Base-by-base conservation (phyloP, 2,888 invertebrate species). In the Thumatha senex region DNA sequence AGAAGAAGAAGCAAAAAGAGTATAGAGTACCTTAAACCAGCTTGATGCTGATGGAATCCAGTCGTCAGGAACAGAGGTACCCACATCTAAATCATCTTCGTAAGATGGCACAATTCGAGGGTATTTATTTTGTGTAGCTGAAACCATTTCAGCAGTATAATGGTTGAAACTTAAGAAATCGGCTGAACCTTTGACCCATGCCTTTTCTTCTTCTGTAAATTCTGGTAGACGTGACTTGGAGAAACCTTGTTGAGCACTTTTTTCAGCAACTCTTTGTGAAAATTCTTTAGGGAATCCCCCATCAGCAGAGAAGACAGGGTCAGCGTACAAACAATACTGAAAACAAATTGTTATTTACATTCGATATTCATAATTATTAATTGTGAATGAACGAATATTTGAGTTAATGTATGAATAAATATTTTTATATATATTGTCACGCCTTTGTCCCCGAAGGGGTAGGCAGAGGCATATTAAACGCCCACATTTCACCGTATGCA, bases 141-240 rank as follows among this genome's bases (percentile, higher is more conserved):
- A 78, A 7, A 83, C 52, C 1, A 78, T 46, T 0, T 2, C 74
- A 0, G 92, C 77, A 0, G 94, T 93, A 72, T 96, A 96, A 48
- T 94, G 93, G 67, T 96, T 96, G 3, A 96, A 80, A 0, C 95
- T 85, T 2, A 85, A 75, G 72, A 86, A 88, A 52, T 88, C 88
- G 0, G 72, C 51, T 1, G 81, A 44, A 1, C 88, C 88, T 40
- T 58, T 74, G 0, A 78, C 75, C 3, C 77, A 71, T 0, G 59
- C 56, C 2, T 62, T 69, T 73, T 92, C 89, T 44, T 84, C 79
- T 11, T 72, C 63, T 0, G 87, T 84, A 55, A 92, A 90, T 10
- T 67, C 64, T 1, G 92, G 92, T 35, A 92, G 61, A 3, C 92
- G 77, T 1, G 92, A 91, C 34, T 72, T 55, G 0, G 71, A 54